Conservation (phyloP, 2,797 vertebrate species). For the Taenioides sp. region DNA sequence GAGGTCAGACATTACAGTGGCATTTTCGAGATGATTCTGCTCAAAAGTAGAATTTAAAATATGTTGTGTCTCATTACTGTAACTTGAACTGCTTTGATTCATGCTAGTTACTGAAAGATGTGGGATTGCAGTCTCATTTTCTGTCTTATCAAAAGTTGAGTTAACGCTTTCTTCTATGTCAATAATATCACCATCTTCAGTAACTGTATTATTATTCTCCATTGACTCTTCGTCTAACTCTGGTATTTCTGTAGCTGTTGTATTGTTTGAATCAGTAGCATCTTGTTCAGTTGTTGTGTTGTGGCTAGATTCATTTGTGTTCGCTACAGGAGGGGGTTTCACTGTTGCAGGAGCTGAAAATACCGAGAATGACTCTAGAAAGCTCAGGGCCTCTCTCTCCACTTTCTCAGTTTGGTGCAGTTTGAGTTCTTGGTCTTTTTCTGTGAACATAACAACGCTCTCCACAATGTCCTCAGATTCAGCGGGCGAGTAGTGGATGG, state of each 20-base stretch:
- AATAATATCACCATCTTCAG: background rate
- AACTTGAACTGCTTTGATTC: conserved; percentile 23
- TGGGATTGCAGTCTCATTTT: conserved; percentile 23
- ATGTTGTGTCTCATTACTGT: conserved; percentile 36
- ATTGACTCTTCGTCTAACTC: background rate
- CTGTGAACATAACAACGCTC: conserved; percentile 82
- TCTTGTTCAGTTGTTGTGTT: conserved; percentile 21
- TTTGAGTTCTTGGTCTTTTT: conserved; percentile 83
- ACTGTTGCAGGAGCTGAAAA: conserved; percentile 46
- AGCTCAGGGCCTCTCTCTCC: conserved; percentile 86
- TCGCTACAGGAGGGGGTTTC: conserved; percentile 33
- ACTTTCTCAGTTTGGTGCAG: conserved; percentile 73
- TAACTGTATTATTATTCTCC: background rate
- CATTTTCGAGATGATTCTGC: conserved; percentile 19
- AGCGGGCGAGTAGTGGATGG: conserved; percentile 62
- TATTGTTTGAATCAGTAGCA: conserved; percentile 28
- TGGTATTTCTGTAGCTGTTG: conserved; percentile 36
- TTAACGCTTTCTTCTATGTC: background rate
- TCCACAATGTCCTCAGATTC: conserved; percentile 72
- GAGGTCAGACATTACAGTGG: conserved; percentile 29
- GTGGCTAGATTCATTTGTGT: conserved; percentile 38
- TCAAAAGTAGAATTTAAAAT: conserved; percentile 37
- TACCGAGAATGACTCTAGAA: conserved; percentile 81
- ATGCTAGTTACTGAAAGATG: conserved; percentile 14
- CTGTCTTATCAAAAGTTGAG: conserved; percentile 16